Evolutionary conservation across 2,113 vertebrate species (phyloP).

Genomic region (Phyllopteryx taeniolatus): DNA sequence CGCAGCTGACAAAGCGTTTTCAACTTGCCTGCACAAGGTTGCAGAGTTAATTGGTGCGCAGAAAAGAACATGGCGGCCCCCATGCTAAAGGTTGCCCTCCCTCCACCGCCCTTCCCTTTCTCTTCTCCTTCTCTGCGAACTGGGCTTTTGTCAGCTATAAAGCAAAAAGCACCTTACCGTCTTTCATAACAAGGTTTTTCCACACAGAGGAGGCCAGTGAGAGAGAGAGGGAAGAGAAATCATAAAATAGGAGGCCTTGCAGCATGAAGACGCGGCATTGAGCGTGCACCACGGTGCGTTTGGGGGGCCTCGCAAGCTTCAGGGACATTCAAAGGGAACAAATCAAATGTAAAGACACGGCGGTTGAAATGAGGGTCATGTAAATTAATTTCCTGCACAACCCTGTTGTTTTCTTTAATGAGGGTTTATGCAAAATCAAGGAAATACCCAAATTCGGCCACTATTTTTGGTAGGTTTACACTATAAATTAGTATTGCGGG

Average conservation of each 20-base stretch:
- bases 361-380: background rate
- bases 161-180: slow-evolving; percentile 40
- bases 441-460: too few relatives aligned
- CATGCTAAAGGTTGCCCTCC: slow-evolving; percentile 58
- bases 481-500: too few relatives aligned
- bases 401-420: background rate
- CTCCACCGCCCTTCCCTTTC: slow-evolving; percentile 29
- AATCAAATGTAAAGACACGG: slow-evolving; percentile 27
- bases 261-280: slow-evolving; percentile 57
- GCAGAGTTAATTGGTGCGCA: slow-evolving; percentile 58
- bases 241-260: slow-evolving; percentile 51
- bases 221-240: slow-evolving; percentile 5
- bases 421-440: too few relatives aligned
- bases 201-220: slow-evolving; percentile 29
- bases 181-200: slow-evolving; percentile 63
- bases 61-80: slow-evolving; percentile 47
- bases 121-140: slow-evolving; percentile 53
- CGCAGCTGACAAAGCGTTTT: slow-evolving; percentile 42
- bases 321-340: slow-evolving; percentile 47
- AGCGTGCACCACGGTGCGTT: slow-evolving; percentile 37
- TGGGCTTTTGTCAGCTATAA: slow-evolving; percentile 59
- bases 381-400: background rate
- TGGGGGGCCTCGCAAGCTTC: slow-evolving; percentile 53
- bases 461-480: too few relatives aligned
- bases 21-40: slow-evolving; percentile 59